Evolutionary conservation across 2,797 vertebrate genomes (phyloP), one percentile per base, ranked within the genome.

Genomic region (Apodemus agrarius): DNA sequence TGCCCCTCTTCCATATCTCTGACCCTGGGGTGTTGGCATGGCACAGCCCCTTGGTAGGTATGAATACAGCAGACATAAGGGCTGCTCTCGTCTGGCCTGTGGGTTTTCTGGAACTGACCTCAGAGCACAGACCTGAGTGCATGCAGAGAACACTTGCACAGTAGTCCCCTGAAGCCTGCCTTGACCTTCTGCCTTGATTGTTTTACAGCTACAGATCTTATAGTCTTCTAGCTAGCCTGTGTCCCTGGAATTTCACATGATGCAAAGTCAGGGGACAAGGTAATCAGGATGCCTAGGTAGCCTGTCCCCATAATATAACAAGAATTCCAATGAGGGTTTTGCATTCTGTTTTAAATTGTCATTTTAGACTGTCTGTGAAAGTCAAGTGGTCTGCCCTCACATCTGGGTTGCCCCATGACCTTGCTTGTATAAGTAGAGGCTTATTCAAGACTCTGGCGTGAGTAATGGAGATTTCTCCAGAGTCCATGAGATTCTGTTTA

Each of bases 281-380:
- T 91, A 82, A 75, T 85, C 69, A 57, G 0, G 6, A 34, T 31
- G 49, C 75, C 13, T 43, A n/a, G 12, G 54, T 6, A 57, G 31
- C 67, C 29, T 94, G 31, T n/a, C 49, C 34, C 80, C 0, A 0
- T 34, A 75, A 46, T 40, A 81, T 24, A 90, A 37, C 24, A 87
- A 78, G 12, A 40, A 13, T 74, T 94, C 37, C 40, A 59, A 29
- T 75, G 65, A 31, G 17, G 67, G 49, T 67, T 96, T 22, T 65
- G 37, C 65, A 84, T 92, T 94, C 37, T 93, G 52, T 79, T 89
- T 82, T 65, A 79, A 83, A 69, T n/a, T 22, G 59, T 93, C 16
- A 0, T 83, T 89, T 95, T 83, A 69, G 65, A 89, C 43, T 57
- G 12, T 89, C 74, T 52, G 7, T 54, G 49, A 29, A 12, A 46